Evolutionary conservation across 92 coral and sea anemone genomes (phyloP).

Genomic region (Palythoa heliodiscus): DNA sequence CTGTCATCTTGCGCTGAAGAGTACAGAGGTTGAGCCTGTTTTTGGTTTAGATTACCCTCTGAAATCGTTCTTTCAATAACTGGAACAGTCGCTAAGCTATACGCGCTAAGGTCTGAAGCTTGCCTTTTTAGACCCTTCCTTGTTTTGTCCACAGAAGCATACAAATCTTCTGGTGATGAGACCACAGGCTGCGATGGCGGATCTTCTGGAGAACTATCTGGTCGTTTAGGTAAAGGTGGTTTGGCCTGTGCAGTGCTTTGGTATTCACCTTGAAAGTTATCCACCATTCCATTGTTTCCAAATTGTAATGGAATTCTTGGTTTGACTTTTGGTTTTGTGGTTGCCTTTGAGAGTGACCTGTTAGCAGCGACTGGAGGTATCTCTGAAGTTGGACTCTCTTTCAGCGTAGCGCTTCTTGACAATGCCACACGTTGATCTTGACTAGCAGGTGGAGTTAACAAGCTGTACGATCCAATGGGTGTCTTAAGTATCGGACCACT

Average conservation of each 20-base stretch:
- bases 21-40: background rate
- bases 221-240: slow-evolving; percentile 37
- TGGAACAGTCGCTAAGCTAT: slow-evolving; percentile 42
- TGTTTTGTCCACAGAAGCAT: slow-evolving; percentile 43
- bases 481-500: background rate
- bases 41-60: slow-evolving; percentile 4
- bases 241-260: background rate
- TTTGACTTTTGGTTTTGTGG: slow-evolving; percentile 14
- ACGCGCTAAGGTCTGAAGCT: slow-evolving; percentile 12
- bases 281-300: background rate
- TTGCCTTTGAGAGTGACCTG: slow-evolving; percentile 38
- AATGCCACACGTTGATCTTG: background rate
- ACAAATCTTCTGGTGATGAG: slow-evolving; percentile 12
- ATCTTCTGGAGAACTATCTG: slow-evolving; percentile 20
- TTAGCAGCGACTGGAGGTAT: slow-evolving; percentile 20
- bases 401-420: slow-evolving; percentile 3
- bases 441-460: background rate
- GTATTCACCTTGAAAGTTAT: slow-evolving; percentile 2
- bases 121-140: slow-evolving; percentile 20
- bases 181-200: background rate
- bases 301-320: slow-evolving; percentile 27
- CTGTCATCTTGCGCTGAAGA: slow-evolving; percentile 35
- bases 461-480: slow-evolving; percentile 20
- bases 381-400: slow-evolving; percentile 7
- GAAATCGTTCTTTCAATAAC: slow-evolving; percentile 12